These are phyloP conservation scores for Morpho deidamia DNA, from an alignment of 2,888 invertebrate genomes.

Conservation along the genomic window DNA sequence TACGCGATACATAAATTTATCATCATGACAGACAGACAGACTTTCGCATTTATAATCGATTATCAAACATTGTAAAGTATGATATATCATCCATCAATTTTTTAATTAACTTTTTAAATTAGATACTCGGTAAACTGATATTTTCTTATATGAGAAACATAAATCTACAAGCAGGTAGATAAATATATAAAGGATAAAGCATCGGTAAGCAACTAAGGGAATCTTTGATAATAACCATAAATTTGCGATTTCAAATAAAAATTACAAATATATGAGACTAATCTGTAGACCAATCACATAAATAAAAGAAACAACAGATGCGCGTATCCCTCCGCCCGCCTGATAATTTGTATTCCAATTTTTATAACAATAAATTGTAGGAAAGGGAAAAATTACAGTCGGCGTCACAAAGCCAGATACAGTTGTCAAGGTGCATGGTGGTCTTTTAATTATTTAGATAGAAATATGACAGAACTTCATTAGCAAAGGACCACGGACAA, in stretches of 20 bases:
- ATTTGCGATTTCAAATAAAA: constrained; percentile 67
- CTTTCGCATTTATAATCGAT: no score
- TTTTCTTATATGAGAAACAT: constrained; percentile 8
- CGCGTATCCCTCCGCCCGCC: constrained; percentile 42
- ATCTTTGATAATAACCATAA: constrained; percentile 56
- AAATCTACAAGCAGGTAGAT: constrained; percentile 15
- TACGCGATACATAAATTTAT: no score
- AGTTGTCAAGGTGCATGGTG: constrained; percentile 61
- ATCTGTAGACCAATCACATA: constrained; percentile 65
- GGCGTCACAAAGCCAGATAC: constrained; percentile 61
- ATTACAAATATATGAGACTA: constrained; percentile 48
- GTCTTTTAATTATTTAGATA: constrained; percentile 67
- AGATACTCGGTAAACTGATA: neutral
- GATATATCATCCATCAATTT: neutral
- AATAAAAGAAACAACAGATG: constrained; percentile 69
- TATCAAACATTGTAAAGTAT: no score
- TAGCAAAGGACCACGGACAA: constrained; percentile 35
- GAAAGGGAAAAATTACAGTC: constrained; percentile 47
- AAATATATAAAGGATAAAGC: constrained; percentile 1
- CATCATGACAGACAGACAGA: no score
- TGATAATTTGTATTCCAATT: constrained; percentile 53
- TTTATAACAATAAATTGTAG: constrained; percentile 66
- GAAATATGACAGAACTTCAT: constrained; percentile 68
- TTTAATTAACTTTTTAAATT: neutral
- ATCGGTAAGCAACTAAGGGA: constrained; percentile 34